Conservation (phyloP, 2,888 invertebrate species). For the Girardia tigrina region DNA sequence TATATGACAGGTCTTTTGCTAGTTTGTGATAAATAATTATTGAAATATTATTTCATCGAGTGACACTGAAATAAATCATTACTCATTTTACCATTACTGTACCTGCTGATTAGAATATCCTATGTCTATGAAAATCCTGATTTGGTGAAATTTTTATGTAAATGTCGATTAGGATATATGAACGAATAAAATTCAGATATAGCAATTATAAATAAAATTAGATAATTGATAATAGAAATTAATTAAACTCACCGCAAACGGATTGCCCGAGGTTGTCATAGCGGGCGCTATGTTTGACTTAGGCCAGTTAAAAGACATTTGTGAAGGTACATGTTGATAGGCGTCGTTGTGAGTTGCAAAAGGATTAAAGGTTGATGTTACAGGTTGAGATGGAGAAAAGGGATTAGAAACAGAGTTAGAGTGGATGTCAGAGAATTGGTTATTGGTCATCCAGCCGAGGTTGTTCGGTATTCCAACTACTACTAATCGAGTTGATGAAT, state of each 20-base stretch:
- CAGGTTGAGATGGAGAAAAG: background rate
- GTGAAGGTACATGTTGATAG: background rate
- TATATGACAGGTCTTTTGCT: too few species aligned
- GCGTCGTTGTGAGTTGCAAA: background rate
- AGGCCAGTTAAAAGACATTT: background rate
- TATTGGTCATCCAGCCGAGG: slow-evolving; percentile 1
- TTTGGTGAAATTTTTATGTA: too few species aligned
- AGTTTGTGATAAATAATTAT: too few species aligned
- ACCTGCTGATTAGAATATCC: too few species aligned
- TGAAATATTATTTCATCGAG: too few species aligned
- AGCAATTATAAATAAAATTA: too few species aligned
- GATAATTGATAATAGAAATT: too few species aligned
- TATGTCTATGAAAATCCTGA: too few species aligned
- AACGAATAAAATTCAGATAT: too few species aligned
- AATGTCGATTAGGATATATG: too few species aligned
- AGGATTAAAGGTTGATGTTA: background rate
- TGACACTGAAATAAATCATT: too few species aligned
- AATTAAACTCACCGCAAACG: slow-evolving; percentile 17
- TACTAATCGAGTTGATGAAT: background rate
- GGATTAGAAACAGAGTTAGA: background rate
- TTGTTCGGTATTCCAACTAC: background rate
- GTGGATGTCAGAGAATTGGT: background rate
- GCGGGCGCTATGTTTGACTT: background rate
- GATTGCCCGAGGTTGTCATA: background rate
- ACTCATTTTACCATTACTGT: too few species aligned